Base-by-base conservation (phyloP, 2,113 vertebrate species). In the Ptychochromis oligacanthus region DNA sequence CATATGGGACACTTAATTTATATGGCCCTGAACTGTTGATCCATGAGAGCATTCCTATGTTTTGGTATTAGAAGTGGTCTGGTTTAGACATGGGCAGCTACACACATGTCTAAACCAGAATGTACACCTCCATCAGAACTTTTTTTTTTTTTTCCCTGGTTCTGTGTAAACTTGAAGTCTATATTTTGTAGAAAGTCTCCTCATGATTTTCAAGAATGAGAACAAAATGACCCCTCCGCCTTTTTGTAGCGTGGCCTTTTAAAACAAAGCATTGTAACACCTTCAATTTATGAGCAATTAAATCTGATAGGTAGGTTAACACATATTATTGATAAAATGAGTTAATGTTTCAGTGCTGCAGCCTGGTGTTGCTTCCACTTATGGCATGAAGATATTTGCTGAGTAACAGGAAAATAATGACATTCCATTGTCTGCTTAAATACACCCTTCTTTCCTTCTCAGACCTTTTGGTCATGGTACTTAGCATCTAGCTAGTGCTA, bases 61-160 rank as follows among this genome's bases (percentile, higher is more conserved):
- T 52, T 24, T 72, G 17, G 17, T n/a, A n/a, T 0, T 31, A 49
- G 26, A 72, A 34, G 10, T 54, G 18, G 46, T 34, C n/a, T n/a
- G n/a, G n/a, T n/a, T n/a, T n/a, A n/a, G n/a, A 54, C 26, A n/a
- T 4, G 2, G 1, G 4, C 0, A 72, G 26, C 46, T 54, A 54
- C 18, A 11, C 24, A 72, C 17, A 31, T 31, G 46, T 72, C 26
- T 54, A 54, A 26, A 26, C 43, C 64, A 46, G 5, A 22, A 46
- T 38, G 64, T 26, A 26, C 4, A 54, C 46, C 6, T 54, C 0
- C 65, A 52, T 70, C 40, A 52, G 49, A 70, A 4, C 28, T 20
- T 34, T 20, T 34, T 28, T 11, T n/a, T 62, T 34, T 20, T 34
- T 28, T 11, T n/a, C 36, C 6, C 15, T 15, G 14, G 46, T 17